Base-by-base conservation (phyloP, 2,797 vertebrate species). In the Coregonus ussuriensis region DNA sequence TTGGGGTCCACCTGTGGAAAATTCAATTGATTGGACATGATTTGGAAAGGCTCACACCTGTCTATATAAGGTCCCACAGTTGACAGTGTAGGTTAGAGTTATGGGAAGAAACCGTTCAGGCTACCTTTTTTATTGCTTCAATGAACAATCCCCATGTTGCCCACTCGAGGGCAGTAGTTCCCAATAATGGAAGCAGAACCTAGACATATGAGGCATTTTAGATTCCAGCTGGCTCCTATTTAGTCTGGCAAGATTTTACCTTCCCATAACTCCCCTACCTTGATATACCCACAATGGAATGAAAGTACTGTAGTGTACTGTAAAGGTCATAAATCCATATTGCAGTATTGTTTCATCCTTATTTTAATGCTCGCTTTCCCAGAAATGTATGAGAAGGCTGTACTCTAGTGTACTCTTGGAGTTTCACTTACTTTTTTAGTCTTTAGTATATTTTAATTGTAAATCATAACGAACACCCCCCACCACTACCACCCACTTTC, bases 91-190 rank as follows among this genome's bases (percentile, higher is more conserved):
- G 25, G 25, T 25, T 25, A 25, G 25, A 25, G 25, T 25, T 25
- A 25, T 25, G 25, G 25, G 25, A 25, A 25, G 25, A 25, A 25
- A 25, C 25, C 25, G 25, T 25, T 25, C 25, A 25, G 25, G 4
- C 1, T 53, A 47, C 41, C 18, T 66, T 73, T 68, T 4, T 21
- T 67, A 70, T 62, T 72, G 9, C n/a, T 11, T 41, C 63, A 73
- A 25, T 18, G 59, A 35, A 69, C 11, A 65, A 5, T 59, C 9
- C 13, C 9, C 11, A 5, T 16, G 5, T 63, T n/a, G 18, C 82
- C 91, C 93, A 91, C 90, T 75, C 82, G 92, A 77, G 82, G 92
- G 90, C 92, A 94, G 89, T 91, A 87, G 78, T 83, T 62, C 75
- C 83, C 86, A 90, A 87, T 67, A 31, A 81, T 71, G 84, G 35